Base-by-base conservation (phyloP, 1,140 invertebrate species). In the Camponotus floridanus region DNA sequence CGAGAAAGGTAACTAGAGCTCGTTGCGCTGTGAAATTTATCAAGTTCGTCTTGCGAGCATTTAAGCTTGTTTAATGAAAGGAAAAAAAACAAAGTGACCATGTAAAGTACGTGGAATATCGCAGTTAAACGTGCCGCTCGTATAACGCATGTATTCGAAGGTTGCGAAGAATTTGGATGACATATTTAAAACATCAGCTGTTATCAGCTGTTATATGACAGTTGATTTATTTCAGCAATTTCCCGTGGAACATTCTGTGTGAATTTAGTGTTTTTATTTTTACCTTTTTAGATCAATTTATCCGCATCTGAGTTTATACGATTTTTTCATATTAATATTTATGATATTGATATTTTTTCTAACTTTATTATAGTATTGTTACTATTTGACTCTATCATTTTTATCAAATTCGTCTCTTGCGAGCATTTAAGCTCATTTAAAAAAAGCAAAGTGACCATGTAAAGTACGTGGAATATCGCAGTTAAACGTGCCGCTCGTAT, bases 1-100 rank as follows among this genome's bases (percentile, higher is more conserved):
- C 68, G 79, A 48, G 55, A 74, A 73, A 83, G 79, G 55, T 83
- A 74, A 83, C 55, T 61, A 26, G 36, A 61, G 61, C 55, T 36
- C 39, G 21, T 45, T 71, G 67, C 55, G 5, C 68, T 74, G 33
- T 48, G 79, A 61, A 73, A 61, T 74, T 73, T 45, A 48, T 83
- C 79, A 45, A 31, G 26, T 74, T 83, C 26, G 18, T 39, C 26
- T 59, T 26, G 67, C 36, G 65, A 80, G 21, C 79, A 59, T 55
- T 59, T 33, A 45, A 70, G 13, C 65, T 48, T 15, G n/a, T 80
- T 55, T 80, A 26, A 55, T 21, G 33, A 57, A 73, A 57, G 13
- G 15, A 36, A 73, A 57, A 57, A 31, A 15, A 33, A 1, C 26
- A 71, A 73, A 26, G 36, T 26, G 65, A 31, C 13, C n/a, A 3